Percentiles rank a stretch among this genome's conserved stretches.
These are phyloP conservation scores for Geophilus truncorum DNA, from an alignment of 2,888 invertebrate species.

Conservation along the genomic window DNA sequence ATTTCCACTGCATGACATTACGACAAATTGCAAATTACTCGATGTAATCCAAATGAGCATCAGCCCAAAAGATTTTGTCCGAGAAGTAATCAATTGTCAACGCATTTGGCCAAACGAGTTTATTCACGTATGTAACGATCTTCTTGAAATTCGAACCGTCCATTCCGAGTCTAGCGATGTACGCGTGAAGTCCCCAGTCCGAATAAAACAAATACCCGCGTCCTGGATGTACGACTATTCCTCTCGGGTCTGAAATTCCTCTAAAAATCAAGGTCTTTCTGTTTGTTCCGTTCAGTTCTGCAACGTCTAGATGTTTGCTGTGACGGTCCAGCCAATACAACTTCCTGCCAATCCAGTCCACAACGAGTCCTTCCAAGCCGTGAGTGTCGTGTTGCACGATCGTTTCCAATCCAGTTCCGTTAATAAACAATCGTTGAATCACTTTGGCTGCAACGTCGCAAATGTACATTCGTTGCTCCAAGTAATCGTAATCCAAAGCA, in stretches of 20 bases:
- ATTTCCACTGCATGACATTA: too few species aligned
- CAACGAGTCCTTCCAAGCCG: constrained; percentile 92
- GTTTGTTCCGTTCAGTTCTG: constrained; percentile 86
- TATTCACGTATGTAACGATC: constrained; percentile 85
- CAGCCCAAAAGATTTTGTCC: constrained; percentile 93
- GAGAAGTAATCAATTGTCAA: constrained; percentile 94
- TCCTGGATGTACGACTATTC: constrained; percentile 90
- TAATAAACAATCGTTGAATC: constrained; percentile 64
- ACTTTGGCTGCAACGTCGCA: constrained; percentile 94
- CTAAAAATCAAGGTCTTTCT: constrained; percentile 74
- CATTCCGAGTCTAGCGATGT: constrained; percentile 95
- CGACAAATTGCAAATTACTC: too few species aligned
- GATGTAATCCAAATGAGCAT: constrained; percentile 96
- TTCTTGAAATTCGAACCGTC: constrained; percentile 86
- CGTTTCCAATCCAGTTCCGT: constrained; percentile 63
- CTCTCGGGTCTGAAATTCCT: constrained; percentile 87
- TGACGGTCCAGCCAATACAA: constrained; percentile 96
- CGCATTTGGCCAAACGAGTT: constrained; percentile 98
- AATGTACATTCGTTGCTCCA: constrained; percentile 82
- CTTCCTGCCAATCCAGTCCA: constrained; percentile 92
- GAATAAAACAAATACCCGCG: constrained; percentile 90
- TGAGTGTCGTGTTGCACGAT: constrained; percentile 89
- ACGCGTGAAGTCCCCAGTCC: constrained; percentile 84
- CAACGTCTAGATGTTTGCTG: constrained; percentile 89
- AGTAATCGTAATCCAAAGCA: constrained; percentile 86